phyloP scores from a whole-genome alignment of 2,113 vertebrate species.

The Sylvia atricapilla region DNA sequence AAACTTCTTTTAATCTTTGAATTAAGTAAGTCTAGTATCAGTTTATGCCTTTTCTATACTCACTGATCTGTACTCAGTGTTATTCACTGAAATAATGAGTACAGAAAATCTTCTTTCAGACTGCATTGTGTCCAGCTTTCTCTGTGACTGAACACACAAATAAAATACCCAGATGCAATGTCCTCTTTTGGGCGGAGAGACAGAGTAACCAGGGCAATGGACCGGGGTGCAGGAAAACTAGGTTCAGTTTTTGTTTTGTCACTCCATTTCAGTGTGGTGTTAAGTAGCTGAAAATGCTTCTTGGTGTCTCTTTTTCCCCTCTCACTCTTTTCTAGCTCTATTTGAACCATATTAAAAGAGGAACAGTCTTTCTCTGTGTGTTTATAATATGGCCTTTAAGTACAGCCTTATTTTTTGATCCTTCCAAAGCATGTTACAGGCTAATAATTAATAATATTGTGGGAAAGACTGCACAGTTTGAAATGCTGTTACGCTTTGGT shows the following conservation, averaged over 20 bases:
- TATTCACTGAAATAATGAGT: neutral
- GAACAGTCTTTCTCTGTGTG: neutral
- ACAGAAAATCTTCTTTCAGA: neutral
- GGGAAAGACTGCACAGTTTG: neutral
- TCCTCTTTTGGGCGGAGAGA: neutral
- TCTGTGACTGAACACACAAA: neutral
- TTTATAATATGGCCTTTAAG: neutral
- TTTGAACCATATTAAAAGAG: neutral
- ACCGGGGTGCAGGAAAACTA: neutral
- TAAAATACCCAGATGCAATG: neutral
- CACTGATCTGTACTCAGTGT: neutral
- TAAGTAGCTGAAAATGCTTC: neutral
- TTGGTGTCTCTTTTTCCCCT: neutral
- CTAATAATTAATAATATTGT: neutral
- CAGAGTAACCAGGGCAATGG: neutral
- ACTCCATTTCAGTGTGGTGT: neutral
- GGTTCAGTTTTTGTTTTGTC: neutral
- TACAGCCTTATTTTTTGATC: neutral
- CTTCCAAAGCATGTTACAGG: neutral
- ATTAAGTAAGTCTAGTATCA: neutral
- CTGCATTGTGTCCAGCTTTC: neutral
- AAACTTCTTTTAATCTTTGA: neutral
- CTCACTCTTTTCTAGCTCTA: neutral
- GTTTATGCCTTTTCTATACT: neutral
- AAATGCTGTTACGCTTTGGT: neutral